Evolutionary conservation across 2,888 invertebrate species (phyloP).

Genomic region (Hipparchia semele): DNA sequence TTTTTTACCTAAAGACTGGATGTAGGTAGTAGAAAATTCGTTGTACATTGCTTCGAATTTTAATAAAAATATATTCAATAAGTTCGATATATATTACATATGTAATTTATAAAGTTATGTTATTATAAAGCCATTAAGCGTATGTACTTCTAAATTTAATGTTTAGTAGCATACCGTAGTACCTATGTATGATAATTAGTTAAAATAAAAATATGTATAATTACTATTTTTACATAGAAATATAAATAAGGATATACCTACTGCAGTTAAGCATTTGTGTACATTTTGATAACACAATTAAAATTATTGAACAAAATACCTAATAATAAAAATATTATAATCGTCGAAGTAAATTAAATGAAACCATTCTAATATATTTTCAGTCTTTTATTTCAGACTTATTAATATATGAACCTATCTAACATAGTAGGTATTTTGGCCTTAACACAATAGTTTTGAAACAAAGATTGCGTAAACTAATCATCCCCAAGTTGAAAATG

Average conservation of each 20-base stretch:
- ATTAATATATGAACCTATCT: slow-evolving; percentile 4
- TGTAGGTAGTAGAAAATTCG: slow-evolving; percentile 47
- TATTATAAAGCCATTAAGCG: slow-evolving; percentile 45
- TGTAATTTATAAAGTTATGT: slow-evolving; percentile 41
- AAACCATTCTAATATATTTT: slow-evolving; percentile 60
- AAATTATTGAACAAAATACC: slow-evolving; percentile 53
- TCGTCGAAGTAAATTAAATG: slow-evolving; percentile 72
- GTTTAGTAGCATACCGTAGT: slow-evolving; percentile 55
- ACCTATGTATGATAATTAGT: slow-evolving; percentile 54
- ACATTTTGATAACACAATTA: slow-evolving; percentile 73
- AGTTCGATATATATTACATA: slow-evolving; percentile 8
- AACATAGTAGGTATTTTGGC: slow-evolving; percentile 5
- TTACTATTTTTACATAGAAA: slow-evolving; percentile 78
- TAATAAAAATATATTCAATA: slow-evolving; percentile 23
- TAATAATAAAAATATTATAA: slow-evolving; percentile 61
- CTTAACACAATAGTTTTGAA: slow-evolving; percentile 23
- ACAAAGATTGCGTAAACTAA: neutral
- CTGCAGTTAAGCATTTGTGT: slow-evolving; percentile 68
- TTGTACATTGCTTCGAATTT: slow-evolving; percentile 22
- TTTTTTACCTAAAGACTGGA: slow-evolving; percentile 70
- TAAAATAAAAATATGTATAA: slow-evolving; percentile 52
- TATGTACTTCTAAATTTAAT: slow-evolving; percentile 47
- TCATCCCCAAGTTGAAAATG: too few species aligned
- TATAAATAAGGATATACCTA: slow-evolving; percentile 59
- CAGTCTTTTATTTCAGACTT: slow-evolving; percentile 68